These are phyloP conservation scores for Echinometra lucunter DNA, from an alignment of 53 echinoderm and acorn worm genomes.

Conservation along the genomic window DNA sequence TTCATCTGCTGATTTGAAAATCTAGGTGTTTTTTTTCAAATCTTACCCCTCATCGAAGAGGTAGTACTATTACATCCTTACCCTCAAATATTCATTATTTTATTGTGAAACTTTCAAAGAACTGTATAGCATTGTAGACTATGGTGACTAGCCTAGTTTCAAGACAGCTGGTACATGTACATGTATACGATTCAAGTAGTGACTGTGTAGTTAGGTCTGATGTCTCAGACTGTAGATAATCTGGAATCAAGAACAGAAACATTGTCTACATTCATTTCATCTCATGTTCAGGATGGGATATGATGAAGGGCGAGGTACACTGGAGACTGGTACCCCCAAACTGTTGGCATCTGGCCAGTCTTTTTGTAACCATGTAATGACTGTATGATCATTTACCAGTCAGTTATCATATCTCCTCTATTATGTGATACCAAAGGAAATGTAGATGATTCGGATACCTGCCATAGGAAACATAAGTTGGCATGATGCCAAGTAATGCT, in stretches of 20 bases:
- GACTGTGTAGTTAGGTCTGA: not conserved
- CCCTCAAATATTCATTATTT: no score
- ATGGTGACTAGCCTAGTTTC: no score
- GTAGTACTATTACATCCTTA: no score
- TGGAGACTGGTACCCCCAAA: conserved; percentile 6
- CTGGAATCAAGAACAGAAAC: not conserved
- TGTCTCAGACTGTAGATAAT: not conserved
- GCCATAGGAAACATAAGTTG: not conserved
- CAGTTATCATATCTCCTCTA: not conserved
- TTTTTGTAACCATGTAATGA: not conserved
- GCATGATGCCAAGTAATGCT: not conserved
- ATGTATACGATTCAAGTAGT: no score
- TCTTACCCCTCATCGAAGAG: no score
- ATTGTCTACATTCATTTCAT: not conserved
- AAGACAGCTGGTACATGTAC: no score
- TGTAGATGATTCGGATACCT: not conserved
- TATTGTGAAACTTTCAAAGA: no score
- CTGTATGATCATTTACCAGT: conserved; percentile 13
- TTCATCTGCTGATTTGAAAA: no score
- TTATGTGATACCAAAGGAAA: not conserved
- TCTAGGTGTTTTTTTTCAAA: no score
- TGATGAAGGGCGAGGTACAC: not conserved
- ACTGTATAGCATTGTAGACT: no score
- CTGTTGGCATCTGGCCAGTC: conserved; percentile 8
- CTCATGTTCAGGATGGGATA: not conserved